Percentiles rank a stretch among this genome's conserved stretches.
Evolutionary conservation across 2,797 vertebrate species (phyloP).

Genomic region (Acanthiza pusilla): DNA sequence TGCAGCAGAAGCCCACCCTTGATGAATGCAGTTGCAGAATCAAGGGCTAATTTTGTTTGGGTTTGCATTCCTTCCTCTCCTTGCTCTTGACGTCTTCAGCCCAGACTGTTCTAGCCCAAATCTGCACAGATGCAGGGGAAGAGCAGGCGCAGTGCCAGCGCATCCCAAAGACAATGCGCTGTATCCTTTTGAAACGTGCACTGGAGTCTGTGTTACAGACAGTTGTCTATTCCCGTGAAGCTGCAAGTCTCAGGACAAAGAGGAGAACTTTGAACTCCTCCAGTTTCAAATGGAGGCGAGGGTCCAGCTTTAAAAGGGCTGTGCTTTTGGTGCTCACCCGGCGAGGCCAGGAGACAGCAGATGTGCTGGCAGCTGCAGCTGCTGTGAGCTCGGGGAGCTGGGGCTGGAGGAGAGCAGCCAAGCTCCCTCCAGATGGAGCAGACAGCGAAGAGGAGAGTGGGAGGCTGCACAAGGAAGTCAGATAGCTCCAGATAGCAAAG

Average conservation of each 20-base stretch:
- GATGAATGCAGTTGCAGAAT: not conserved
- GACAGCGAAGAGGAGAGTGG: not conserved
- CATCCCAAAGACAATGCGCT: not conserved
- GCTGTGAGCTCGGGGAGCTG: not conserved
- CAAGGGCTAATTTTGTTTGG: not conserved
- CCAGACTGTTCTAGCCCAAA: not conserved
- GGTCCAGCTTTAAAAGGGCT: slow-evolving; percentile 33
- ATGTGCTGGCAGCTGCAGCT: slow-evolving; percentile 67
- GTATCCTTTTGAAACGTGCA: not conserved
- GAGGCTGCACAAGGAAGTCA: slow-evolving; percentile 18
- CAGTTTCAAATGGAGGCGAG: not conserved
- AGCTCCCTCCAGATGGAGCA: slow-evolving; percentile 50
- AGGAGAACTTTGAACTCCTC: slow-evolving; percentile 18
- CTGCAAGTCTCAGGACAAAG: slow-evolving; percentile 1
- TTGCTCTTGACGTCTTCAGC: not conserved
- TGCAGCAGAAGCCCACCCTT: not conserved
- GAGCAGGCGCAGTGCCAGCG: not conserved
- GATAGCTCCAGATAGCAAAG: slow-evolving; percentile 10
- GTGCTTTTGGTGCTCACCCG: slow-evolving; percentile 17
- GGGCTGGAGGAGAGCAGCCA: slow-evolving; percentile 49
- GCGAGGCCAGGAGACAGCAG: slow-evolving; percentile 55
- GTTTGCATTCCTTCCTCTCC: not conserved
- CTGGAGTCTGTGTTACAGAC: not conserved
- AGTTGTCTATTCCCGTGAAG: not conserved
- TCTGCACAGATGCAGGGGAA: not conserved